A percentile compares a stretch with the other conserved stretches of the same genome.
Evolutionary conservation across 2,797 vertebrate genomes (phyloP).

Genomic region (Eulemur coronatus): DNA sequence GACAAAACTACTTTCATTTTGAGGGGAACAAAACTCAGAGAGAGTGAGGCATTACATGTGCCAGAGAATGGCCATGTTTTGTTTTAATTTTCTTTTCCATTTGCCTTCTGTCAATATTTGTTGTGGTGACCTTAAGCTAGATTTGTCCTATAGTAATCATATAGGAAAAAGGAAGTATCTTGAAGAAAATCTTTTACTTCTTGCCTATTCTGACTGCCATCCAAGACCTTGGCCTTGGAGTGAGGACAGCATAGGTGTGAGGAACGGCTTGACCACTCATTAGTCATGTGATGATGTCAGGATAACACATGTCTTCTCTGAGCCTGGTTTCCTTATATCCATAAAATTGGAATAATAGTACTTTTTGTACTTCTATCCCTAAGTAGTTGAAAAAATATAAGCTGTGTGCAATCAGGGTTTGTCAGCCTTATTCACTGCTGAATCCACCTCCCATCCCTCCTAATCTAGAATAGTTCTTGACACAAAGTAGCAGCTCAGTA

Average conservation of each 20-base stretch:
- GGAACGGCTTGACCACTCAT: neutral
- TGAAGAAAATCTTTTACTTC: neutral
- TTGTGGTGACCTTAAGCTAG: neutral
- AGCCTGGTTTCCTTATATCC: neutral
- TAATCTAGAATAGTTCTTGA: neutral
- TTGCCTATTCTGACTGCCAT: neutral
- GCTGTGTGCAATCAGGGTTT: neutral
- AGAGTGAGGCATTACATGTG: neutral
- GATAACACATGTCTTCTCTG: neutral
- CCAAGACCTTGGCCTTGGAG: neutral
- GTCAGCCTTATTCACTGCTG: neutral
- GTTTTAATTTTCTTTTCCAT: constrained; percentile 31
- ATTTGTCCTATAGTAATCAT: neutral
- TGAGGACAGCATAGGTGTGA: neutral
- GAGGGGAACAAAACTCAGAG: neutral
- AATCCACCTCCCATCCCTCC: neutral
- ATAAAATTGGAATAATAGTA: neutral
- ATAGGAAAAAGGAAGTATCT: neutral
- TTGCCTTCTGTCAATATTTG: neutral
- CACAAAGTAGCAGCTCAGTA: neutral
- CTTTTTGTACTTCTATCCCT: neutral
- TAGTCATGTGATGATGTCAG: neutral
- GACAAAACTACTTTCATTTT: neutral
- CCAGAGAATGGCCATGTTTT: neutral
- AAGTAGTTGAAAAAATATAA: neutral